Evolutionary conservation across 2,888 invertebrate species (phyloP).

Genomic region (Apamea crenata): DNA sequence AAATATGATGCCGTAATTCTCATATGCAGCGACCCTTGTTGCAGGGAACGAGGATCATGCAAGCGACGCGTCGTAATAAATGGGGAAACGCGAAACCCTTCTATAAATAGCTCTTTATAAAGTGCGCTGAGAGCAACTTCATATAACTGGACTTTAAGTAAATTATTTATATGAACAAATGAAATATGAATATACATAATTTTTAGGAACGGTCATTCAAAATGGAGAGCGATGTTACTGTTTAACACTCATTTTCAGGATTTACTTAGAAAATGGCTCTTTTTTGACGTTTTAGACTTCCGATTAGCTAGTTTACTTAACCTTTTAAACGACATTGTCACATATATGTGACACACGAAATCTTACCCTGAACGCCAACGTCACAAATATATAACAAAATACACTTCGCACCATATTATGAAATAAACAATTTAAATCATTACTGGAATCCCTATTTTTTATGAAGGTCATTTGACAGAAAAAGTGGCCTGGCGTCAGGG

Average conservation of each 20-base stretch:
- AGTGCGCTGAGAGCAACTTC: slow-evolving; percentile 21
- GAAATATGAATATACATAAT: too few relatives aligned
- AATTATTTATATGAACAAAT: too few relatives aligned
- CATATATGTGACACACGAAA: too few relatives aligned
- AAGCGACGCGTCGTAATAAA: slow-evolving; percentile 50
- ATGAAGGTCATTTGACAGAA: too few relatives aligned
- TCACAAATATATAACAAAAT: too few relatives aligned
- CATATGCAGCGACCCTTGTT: slow-evolving; percentile 14
- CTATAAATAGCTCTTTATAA: slow-evolving; percentile 55
- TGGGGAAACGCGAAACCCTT: slow-evolving; percentile 49
- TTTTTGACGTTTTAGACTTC: background rate
- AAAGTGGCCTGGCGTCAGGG: too few relatives aligned
- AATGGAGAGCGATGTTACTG: background rate
- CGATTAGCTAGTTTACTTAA: too few relatives aligned
- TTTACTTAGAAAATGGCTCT: background rate
- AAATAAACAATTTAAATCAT: too few relatives aligned
- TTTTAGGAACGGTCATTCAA: slow-evolving; percentile 3
- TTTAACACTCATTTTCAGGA: background rate
- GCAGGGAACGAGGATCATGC: slow-evolving; percentile 31
- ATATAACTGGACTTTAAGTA: slow-evolving; percentile 14
- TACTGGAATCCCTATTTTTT: too few relatives aligned
- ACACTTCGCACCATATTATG: too few relatives aligned
- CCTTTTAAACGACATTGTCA: too few relatives aligned
- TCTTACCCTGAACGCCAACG: too few relatives aligned
- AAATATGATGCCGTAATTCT: background rate